Evolutionary conservation across 1,140 invertebrate genomes (phyloP).

Genomic region (Pseudomyrmex gracilis): DNA sequence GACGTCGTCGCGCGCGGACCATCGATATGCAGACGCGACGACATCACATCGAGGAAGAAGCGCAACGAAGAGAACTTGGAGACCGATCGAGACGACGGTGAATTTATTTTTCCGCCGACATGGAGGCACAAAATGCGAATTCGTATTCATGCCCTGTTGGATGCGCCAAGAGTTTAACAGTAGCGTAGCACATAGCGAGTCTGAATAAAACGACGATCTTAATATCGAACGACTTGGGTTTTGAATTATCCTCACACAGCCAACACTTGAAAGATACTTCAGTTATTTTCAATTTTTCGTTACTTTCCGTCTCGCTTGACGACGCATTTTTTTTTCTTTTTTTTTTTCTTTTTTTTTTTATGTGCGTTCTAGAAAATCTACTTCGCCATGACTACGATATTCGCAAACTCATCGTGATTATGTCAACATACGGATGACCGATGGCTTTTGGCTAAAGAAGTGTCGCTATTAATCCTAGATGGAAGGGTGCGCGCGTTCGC

Average conservation of each 20-base stretch:
- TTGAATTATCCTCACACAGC: neutral
- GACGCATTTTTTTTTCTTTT: neutral
- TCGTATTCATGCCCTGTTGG: constrained; percentile 46
- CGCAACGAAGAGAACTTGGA: too few species aligned
- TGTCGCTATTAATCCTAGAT: constrained; percentile 21
- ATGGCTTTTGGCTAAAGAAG: constrained; percentile 23
- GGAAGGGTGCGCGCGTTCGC: neutral
- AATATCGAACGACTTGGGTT: neutral
- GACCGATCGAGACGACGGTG: neutral
- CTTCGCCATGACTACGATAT: neutral
- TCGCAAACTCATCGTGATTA: constrained; percentile 22
- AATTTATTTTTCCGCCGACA: constrained; percentile 39
- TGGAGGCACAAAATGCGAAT: constrained; percentile 24
- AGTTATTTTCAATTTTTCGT: neutral
- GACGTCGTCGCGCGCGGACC: neutral
- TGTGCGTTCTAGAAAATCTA: neutral
- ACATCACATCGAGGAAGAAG: neutral
- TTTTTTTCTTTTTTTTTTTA: too few species aligned
- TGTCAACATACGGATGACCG: constrained; percentile 9
- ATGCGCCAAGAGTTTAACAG: constrained; percentile 36
- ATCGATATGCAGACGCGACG: constrained; percentile 50
- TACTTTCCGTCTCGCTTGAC: too few species aligned
- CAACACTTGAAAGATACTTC: neutral
- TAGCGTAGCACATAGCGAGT: constrained; percentile 28
- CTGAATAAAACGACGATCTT: constrained; percentile 7